A percentile compares a stretch with the other conserved stretches of the same genome.
Conservation (phyloP, 2,113 vertebrate species). For the Mormyrus iriodes region DNA sequence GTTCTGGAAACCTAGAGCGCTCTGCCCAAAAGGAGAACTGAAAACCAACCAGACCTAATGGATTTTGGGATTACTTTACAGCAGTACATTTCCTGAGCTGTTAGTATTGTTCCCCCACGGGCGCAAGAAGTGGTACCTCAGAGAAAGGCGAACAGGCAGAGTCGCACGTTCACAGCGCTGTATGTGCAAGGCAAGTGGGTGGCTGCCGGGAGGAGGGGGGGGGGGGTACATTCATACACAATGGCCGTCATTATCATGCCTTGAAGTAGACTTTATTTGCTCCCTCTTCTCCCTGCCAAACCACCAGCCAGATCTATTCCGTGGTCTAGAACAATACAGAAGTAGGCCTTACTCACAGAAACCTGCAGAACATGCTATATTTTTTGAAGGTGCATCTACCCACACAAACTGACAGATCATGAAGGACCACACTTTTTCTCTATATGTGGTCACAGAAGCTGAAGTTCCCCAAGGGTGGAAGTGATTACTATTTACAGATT, state of each 20-base stretch:
- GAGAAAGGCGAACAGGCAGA: background rate
- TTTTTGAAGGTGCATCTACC: background rate
- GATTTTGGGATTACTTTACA: background rate
- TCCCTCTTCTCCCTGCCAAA: background rate
- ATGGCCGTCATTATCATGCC: background rate
- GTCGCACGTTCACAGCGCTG: background rate
- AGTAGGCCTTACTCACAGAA: background rate
- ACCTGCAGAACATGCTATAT: constrained; percentile 8
- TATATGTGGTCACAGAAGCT: constrained; percentile 7
- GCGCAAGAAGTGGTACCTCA: background rate
- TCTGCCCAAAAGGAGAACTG: background rate
- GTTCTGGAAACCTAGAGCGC: background rate
- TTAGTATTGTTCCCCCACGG: background rate
- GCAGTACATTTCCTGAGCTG: background rate
- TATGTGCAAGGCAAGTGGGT: background rate
- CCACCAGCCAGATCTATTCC: background rate
- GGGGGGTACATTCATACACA: background rate
- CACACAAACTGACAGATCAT: background rate
- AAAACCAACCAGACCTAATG: background rate
- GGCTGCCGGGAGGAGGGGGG: background rate
- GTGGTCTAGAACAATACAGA: background rate
- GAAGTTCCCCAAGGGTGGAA: background rate
- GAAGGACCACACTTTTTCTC: background rate
- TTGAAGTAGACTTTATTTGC: background rate
- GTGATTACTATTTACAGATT: constrained; percentile 3